These are phyloP conservation scores for Drosophila vallismaia DNA, from an alignment of 2,888 invertebrate genomes.

Conservation along the genomic window DNA sequence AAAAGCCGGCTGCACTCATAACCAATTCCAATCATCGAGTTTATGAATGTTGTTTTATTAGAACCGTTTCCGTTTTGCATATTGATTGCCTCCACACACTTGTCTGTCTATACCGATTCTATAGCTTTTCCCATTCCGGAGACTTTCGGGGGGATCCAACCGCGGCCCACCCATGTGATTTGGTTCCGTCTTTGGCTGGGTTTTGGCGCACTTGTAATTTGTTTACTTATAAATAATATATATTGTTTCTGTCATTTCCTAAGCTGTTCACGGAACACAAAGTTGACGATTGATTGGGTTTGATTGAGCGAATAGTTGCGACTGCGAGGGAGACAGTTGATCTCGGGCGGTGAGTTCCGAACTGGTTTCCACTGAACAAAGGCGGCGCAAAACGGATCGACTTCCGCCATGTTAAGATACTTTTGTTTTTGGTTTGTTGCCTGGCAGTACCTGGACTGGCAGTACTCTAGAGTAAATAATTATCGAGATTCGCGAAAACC, in stretches of 20 bases:
- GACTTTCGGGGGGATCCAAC: conserved; percentile 2
- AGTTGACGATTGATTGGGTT: conserved; percentile 71
- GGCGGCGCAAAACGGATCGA: conserved; percentile 33
- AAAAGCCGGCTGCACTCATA: conserved; percentile 35
- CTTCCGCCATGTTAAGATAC: conserved; percentile 61
- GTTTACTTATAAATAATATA: conserved; percentile 45
- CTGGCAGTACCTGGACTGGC: no score
- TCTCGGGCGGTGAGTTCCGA: conserved; percentile 43
- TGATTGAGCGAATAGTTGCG: conserved; percentile 60
- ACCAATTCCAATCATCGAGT: conserved; percentile 39
- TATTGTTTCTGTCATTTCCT: conserved; percentile 33
- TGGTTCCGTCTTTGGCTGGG: conserved; percentile 61
- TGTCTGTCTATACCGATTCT: conserved; percentile 18
- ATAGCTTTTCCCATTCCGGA: conserved; percentile 23
- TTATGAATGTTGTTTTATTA: conserved; percentile 31
- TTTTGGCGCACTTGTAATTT: conserved; percentile 67
- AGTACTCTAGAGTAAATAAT: conserved; percentile 25
- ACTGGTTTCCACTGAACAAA: conserved; percentile 68
- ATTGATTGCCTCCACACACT: conserved; percentile 42
- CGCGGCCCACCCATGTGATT: conserved; percentile 37
- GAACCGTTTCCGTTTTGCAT: conserved; percentile 64
- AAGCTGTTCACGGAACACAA: conserved; percentile 63
- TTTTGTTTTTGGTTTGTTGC: conserved; percentile 31
- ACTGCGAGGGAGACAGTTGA: conserved; percentile 60
- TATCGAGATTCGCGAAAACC: conserved; percentile 30